phyloP scores from a whole-genome alignment of 2,113 vertebrate species.

The Eonycteris spelaea region DNA sequence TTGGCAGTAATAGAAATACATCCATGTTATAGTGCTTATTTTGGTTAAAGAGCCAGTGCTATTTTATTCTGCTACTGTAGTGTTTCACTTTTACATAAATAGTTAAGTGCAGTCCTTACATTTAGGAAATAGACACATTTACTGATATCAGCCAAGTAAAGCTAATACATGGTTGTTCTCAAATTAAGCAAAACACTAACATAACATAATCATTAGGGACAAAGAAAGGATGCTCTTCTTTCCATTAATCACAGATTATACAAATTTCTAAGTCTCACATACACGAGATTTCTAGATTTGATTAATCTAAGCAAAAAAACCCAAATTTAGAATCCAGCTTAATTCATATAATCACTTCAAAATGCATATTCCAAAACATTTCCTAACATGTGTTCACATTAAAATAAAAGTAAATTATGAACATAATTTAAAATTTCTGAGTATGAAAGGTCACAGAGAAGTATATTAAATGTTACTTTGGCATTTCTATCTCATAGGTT shows the following conservation, averaged over 20 bases:
- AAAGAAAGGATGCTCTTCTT: conserved; percentile 44
- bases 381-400: conserved; percentile 4
- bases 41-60: background rate
- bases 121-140: conserved; percentile 58
- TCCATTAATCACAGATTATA: conserved; percentile 18
- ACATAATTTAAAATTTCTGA: conserved; percentile 30
- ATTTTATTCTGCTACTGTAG: background rate
- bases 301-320: conserved; percentile 17
- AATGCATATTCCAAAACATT: conserved; percentile 40
- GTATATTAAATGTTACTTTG: conserved; percentile 51
- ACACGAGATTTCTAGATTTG: conserved; percentile 38
- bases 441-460: conserved; percentile 16
- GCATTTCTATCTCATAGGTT: conserved; percentile 43
- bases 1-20: conserved; percentile 60
- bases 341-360: conserved; percentile 31
- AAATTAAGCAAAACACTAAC: conserved; percentile 60
- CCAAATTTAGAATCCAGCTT: conserved; percentile 46
- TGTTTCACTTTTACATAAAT: conserved; percentile 68
- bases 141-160: conserved; percentile 43
- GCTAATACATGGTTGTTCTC: conserved; percentile 60
- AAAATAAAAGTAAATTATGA: conserved; percentile 37
- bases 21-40: conserved; percentile 12
- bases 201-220: conserved; percentile 53
- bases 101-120: conserved; percentile 50
- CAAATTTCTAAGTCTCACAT: conserved; percentile 16